These are phyloP conservation scores for Coryphaenoides rupestris DNA, from an alignment of 2,113 vertebrate genomes.

Conservation along the genomic window DNA sequence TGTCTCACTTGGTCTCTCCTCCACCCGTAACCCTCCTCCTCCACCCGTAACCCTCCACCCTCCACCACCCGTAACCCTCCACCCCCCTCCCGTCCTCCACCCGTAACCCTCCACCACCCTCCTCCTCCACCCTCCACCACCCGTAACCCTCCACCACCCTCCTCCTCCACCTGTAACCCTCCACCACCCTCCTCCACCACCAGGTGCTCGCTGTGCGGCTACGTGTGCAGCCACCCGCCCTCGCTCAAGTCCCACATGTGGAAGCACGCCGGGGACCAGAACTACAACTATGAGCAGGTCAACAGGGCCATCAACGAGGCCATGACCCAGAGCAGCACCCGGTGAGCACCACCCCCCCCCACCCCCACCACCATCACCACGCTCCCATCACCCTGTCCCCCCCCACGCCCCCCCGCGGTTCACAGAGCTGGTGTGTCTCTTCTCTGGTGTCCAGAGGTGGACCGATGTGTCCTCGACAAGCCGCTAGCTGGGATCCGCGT, in stretches of 20 bases:
- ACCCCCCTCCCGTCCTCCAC: background rate
- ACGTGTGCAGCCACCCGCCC: conserved; percentile 95
- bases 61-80: too few relatives aligned
- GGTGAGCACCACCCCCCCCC: conserved; percentile 65
- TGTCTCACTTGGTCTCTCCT: background rate
- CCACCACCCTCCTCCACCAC: conserved; percentile 1
- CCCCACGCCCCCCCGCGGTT: too few relatives aligned
- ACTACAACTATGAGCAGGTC: conserved; percentile 98
- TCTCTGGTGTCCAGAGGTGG: too few relatives aligned
- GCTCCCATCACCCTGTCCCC: too few relatives aligned
- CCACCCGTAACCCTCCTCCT: background rate
- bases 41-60: too few relatives aligned
- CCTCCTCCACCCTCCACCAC: too few relatives aligned
- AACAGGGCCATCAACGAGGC: conserved; percentile 97
- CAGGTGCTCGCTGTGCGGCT: conserved; percentile 96
- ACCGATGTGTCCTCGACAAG: too few relatives aligned
- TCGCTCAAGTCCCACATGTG: conserved; percentile 99
- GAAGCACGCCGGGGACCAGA: conserved; percentile 98
- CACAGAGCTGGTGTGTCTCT: too few relatives aligned
- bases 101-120: too few relatives aligned
- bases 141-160: too few relatives aligned
- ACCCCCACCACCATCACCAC: background rate
- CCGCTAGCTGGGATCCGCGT: too few relatives aligned
- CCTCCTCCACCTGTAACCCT: too few relatives aligned
- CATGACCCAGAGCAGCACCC: conserved; percentile 91